A percentile compares a stretch with the other conserved stretches of the same genome.
These are phyloP conservation scores for Dendrolimus kikuchii DNA, from an alignment of 1,140 invertebrate species.

Conservation along the genomic window DNA sequence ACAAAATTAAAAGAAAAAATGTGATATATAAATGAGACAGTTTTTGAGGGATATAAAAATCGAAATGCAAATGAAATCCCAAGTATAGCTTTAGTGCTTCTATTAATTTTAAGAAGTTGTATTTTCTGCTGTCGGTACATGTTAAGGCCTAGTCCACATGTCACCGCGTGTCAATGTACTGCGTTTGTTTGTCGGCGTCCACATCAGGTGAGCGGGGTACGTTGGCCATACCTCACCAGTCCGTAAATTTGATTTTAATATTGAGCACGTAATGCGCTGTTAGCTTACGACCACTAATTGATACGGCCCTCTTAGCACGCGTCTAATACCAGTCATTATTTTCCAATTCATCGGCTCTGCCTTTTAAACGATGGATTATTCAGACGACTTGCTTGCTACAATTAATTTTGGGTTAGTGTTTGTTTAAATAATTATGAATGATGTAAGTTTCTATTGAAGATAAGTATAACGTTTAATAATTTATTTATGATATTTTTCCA, in stretches of 20 bases:
- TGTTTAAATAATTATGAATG: background rate
- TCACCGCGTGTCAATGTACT: slow-evolving; percentile 2
- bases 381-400: slow-evolving; percentile 13
- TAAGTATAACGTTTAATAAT: too few species aligned
- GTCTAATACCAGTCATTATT: slow-evolving; percentile 64
- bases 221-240: slow-evolving; percentile 25
- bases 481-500: too few species aligned
- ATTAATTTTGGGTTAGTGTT: slow-evolving; percentile 11
- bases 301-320: slow-evolving; percentile 53
- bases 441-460: too few species aligned
- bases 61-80: too few species aligned
- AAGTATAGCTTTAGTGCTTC: too few species aligned
- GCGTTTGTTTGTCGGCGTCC: too few species aligned
- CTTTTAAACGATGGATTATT: slow-evolving; percentile 51
- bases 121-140: slow-evolving; percentile 9
- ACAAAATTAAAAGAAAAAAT: too few species aligned
- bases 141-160: slow-evolving; percentile 2
- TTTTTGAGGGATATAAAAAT: too few species aligned
- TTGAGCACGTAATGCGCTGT: slow-evolving; percentile 57
- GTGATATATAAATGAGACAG: too few species aligned
- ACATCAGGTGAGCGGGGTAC: background rate
- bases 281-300: slow-evolving; percentile 56
- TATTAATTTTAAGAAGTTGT: background rate
- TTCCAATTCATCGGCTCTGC: slow-evolving; percentile 53
- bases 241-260: slow-evolving; percentile 68